Conservation (phyloP, 2,797 vertebrate genomes). For the Fistularia commersonii region DNA sequence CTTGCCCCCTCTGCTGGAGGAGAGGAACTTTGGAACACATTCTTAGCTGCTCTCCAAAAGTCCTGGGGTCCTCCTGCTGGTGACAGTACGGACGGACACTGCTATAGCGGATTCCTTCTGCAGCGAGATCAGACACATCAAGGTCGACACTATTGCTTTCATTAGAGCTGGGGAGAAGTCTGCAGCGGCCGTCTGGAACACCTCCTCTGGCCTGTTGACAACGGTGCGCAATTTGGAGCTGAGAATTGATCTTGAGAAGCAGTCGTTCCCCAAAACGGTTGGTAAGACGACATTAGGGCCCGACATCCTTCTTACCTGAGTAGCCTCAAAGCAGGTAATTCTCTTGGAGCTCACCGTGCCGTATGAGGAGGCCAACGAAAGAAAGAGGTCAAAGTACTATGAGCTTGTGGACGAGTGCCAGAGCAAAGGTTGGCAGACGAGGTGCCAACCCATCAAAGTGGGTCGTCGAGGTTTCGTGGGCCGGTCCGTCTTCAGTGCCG, state of each 20-base stretch:
- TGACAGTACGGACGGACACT: background rate
- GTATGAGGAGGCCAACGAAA: background rate
- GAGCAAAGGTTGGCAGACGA: background rate
- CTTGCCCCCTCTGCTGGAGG: background rate
- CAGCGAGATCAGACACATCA: slow-evolving; percentile 3
- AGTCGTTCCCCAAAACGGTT: background rate
- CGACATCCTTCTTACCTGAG: background rate
- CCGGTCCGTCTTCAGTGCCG: background rate
- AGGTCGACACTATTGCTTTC: slow-evolving; percentile 1
- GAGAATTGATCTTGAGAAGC: background rate
- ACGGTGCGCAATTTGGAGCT: slow-evolving; percentile 3
- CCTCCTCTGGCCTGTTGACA: background rate
- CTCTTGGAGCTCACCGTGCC: background rate
- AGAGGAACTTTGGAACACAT: background rate
- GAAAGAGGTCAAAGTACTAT: background rate
- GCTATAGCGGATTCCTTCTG: slow-evolving; percentile 4
- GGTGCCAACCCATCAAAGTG: background rate
- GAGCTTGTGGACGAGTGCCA: background rate
- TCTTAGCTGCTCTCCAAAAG: too few species aligned
- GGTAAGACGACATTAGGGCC: background rate
- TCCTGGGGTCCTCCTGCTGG: background rate
- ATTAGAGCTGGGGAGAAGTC: slow-evolving; percentile 3
- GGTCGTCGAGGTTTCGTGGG: background rate
- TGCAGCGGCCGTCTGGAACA: background rate
- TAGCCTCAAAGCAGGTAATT: background rate